Conservation (phyloP, 2,113 vertebrate genomes). For the Barbus barbus region DNA sequence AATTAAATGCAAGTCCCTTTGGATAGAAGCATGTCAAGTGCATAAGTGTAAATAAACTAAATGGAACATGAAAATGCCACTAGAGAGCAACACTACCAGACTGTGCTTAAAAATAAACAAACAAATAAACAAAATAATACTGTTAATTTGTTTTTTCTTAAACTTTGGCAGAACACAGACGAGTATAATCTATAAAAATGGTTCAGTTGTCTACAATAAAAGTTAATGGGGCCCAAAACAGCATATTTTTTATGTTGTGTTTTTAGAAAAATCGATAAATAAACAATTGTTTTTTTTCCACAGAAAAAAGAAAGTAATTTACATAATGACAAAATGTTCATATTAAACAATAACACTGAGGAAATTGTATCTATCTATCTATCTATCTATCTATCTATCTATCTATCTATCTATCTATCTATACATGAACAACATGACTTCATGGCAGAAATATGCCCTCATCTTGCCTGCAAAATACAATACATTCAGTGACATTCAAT, state of each 20-base stretch:
- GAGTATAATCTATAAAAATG: background rate
- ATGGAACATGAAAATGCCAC: background rate
- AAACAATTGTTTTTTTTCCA: background rate
- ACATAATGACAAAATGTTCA: no score
- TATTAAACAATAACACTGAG: no score
- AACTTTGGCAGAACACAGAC: background rate
- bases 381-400: no score
- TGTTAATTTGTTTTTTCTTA: background rate
- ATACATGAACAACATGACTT: conserved; percentile 3
- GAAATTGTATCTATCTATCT: no score
- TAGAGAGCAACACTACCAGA: background rate
- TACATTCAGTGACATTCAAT: background rate
- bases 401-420: no score
- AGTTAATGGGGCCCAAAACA: background rate
- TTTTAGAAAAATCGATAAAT: background rate
- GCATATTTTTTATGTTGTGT: background rate
- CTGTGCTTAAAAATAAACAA: background rate
- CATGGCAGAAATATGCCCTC: background rate
- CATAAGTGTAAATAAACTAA: background rate
- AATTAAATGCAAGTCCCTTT: no score
- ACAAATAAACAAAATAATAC: background rate
- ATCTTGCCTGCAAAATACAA: background rate
- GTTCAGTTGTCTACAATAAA: background rate
- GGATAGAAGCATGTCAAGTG: background rate
- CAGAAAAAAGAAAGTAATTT: background rate